phyloP scores from a whole-genome alignment of 2,113 vertebrate species.

The Paralichthys olivaceus region DNA sequence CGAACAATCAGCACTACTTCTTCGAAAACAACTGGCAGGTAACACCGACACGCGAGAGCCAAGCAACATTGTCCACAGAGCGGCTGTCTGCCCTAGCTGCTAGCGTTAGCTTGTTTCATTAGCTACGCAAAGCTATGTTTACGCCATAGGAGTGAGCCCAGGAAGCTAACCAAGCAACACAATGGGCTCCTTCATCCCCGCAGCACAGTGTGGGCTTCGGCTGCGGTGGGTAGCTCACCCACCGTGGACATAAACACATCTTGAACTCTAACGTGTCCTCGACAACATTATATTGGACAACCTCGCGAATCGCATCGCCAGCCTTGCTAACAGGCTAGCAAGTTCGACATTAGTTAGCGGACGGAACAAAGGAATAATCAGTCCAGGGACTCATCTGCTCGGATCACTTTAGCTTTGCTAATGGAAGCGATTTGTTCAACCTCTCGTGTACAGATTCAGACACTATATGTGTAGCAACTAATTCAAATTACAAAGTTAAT shows the following conservation, averaged over 20 bases:
- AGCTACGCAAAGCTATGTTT: constrained; percentile 68
- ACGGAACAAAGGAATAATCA: constrained; percentile 83
- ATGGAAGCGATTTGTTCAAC: neutral
- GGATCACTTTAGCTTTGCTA: constrained; percentile 28
- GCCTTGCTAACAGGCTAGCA: constrained; percentile 61
- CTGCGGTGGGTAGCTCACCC: neutral
- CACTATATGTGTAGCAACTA: neutral
- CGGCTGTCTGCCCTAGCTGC: constrained; percentile 29
- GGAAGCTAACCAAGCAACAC: constrained; percentile 37
- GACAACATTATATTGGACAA: neutral
- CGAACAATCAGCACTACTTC: constrained; percentile 83
- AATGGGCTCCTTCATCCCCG: constrained; percentile 30
- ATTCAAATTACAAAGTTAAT: neutral
- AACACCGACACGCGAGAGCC: constrained; percentile 5
- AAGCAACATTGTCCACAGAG: constrained; percentile 14
- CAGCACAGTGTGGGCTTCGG: constrained; percentile 1
- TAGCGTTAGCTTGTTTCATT: constrained; percentile 56
- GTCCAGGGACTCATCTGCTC: constrained; percentile 49
- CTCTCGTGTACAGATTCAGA: neutral
- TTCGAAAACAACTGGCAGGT: constrained; percentile 86
- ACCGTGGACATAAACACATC: neutral
- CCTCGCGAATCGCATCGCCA: constrained; percentile 13
- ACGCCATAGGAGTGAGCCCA: constrained; percentile 51
- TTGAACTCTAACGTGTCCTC: neutral
- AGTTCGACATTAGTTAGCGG: constrained; percentile 69